Evolutionary conservation across 2,113 vertebrate genomes (phyloP).

Genomic region (Manacus vitellinus): DNA sequence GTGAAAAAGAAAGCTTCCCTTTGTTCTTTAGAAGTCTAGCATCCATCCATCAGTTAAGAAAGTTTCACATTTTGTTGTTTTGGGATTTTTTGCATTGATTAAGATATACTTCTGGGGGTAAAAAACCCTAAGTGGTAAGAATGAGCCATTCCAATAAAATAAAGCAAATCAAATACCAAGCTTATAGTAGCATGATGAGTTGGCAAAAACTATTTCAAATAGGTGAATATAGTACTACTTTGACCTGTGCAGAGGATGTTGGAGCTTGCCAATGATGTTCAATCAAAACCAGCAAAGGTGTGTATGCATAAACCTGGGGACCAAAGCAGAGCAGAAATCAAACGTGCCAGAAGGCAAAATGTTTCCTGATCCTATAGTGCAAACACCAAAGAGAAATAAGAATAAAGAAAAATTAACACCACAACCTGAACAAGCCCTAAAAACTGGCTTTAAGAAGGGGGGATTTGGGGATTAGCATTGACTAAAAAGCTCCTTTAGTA

Average conservation of each 20-base stretch:
- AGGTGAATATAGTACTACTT: neutral
- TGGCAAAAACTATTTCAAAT: neutral
- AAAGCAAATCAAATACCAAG: fast-evolving
- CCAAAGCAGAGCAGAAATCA: neutral
- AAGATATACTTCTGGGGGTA: neutral
- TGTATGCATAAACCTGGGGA: neutral
- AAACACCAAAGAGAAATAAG: neutral
- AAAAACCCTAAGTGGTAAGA: neutral
- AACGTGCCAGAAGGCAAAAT: neutral
- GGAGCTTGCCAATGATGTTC: neutral
- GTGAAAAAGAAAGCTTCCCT: neutral
- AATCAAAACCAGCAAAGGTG: neutral
- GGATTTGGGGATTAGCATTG: neutral
- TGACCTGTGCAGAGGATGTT: neutral
- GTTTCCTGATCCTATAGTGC: fast-evolving
- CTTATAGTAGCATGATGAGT: neutral
- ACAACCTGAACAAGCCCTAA: neutral
- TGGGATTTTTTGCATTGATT: neutral
- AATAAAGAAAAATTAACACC: neutral
- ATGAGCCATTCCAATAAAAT: neutral
- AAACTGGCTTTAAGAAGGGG: neutral
- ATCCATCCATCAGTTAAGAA: neutral
- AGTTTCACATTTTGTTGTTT: neutral
- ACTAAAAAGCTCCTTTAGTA: neutral
- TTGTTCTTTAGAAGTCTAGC: neutral